Base-by-base conservation (phyloP, 2,113 vertebrate species). In the Otis tarda region DNA sequence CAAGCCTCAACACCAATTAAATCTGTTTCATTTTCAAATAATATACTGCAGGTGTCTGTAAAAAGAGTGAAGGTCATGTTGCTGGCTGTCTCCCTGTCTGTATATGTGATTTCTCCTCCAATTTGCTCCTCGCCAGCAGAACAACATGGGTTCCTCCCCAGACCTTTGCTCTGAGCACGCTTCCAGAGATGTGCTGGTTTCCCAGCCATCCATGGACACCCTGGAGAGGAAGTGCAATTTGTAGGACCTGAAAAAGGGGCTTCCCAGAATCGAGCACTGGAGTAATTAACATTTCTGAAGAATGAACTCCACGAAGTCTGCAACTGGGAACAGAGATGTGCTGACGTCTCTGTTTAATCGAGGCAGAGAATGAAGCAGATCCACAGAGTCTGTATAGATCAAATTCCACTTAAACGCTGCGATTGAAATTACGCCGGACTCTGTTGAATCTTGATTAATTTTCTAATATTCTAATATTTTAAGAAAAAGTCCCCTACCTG, bases 91-190 rank as follows among this genome's bases (percentile, higher is more conserved):
- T 78, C 39, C 63, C 53, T 50, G 27, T 5, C 76, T 84, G 30
- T 9, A 41, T 10, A 27, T 0, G 0, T 35, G 76, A 24, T 24
- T 41, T 16, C 12, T 14, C 17, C 45, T 27, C 2, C 0, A 2
- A 3, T 17, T 21, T 61, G 35, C 31, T 55, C 69, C 61, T 65
- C 25, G 7, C 19, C 59, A 69, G 49, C 25, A 64, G n/a, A 53
- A 1, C 7, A 45, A 28, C 45, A 10, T 0, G 2, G 20, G 35
- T n/a, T 31, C 22, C 31, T 59, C 12, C 52, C 69, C 52, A 82
- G 30, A 13, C 7, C 59, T 69, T 47, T 85, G 33, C 68, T 35
- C 71, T 5, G 24, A 73, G 74, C 43, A 8, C 24, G 1, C 4
- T 0, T 2, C 16, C 50, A 59, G 56, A 17, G 37, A 18, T 1